Evolutionary conservation across 2,888 invertebrate species (phyloP).

Genomic region (Caenorhabditis wallacei): DNA sequence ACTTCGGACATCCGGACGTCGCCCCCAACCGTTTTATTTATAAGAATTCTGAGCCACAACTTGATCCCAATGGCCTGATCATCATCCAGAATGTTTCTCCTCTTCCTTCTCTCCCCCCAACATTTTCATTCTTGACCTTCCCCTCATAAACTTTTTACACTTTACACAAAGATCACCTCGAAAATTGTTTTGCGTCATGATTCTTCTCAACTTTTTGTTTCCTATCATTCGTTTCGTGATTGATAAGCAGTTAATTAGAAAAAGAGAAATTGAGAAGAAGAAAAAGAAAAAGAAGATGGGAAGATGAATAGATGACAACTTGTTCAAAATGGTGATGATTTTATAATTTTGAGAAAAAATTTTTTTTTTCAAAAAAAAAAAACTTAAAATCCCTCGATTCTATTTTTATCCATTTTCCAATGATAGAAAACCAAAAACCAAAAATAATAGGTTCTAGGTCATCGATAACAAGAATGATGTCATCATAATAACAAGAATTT

Average conservation of each 20-base stretch:
- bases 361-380: too few relatives aligned
- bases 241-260: not conserved
- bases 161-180: not conserved
- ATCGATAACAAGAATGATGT: not conserved
- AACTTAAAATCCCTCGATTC: not conserved
- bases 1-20: too few relatives aligned
- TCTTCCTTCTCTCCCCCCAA: not conserved
- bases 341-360: too few relatives aligned
- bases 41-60: too few relatives aligned
- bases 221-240: not conserved
- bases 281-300: not conserved
- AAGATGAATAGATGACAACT: not conserved
- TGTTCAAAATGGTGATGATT: too few relatives aligned
- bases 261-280: too few relatives aligned
- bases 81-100: not conserved
- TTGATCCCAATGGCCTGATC: not conserved
- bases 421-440: slow-evolving; percentile 6
- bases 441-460: slow-evolving; percentile 3
- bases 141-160: not conserved
- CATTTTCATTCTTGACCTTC: slow-evolving; percentile 9
- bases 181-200: not conserved
- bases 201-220: not conserved
- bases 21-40: too few relatives aligned
- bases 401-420: slow-evolving; percentile 1
- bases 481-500: not conserved